Evolutionary conservation across 2,113 vertebrate species (phyloP).

Genomic region (Emberiza fucata): DNA sequence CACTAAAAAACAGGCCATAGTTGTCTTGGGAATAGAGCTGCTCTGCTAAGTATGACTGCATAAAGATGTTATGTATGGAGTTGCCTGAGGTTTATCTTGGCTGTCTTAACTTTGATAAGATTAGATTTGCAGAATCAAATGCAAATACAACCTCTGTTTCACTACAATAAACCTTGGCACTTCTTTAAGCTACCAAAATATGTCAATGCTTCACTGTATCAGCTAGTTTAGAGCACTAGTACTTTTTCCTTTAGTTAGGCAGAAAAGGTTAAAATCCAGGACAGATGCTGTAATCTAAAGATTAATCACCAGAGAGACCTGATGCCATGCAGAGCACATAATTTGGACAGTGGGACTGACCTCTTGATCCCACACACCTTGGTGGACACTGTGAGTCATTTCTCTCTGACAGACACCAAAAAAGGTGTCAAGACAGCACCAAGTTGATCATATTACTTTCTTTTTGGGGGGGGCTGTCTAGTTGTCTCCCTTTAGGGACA

Average conservation of each 20-base stretch:
- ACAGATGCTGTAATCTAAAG: not conserved
- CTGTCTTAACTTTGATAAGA: conserved; percentile 19
- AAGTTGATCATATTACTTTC: not conserved
- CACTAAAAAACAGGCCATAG: not conserved
- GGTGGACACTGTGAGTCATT: not conserved
- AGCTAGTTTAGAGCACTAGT: not conserved
- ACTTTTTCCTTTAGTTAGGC: not conserved
- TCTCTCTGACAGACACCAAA: not conserved
- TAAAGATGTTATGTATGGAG: not conserved
- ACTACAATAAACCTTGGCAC: not conserved
- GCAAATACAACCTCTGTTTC: not conserved
- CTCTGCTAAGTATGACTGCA: not conserved
- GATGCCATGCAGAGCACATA: fast-evolving
- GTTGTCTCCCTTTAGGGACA: not conserved
- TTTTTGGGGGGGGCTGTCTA: not conserved
- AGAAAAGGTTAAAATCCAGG: not conserved
- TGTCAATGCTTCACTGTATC: not conserved
- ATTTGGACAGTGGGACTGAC: fast-evolving
- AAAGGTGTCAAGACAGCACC: not conserved
- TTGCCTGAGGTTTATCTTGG: conserved; percentile 2
- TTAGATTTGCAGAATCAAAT: conserved; percentile 21
- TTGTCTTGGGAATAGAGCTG: not conserved
- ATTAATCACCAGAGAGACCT: not conserved
- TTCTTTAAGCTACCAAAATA: conserved; percentile 1
- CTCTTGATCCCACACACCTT: not conserved